These are phyloP conservation scores for Brachyptera risi DNA, from an alignment of 2,888 invertebrate genomes.

Conservation along the genomic window DNA sequence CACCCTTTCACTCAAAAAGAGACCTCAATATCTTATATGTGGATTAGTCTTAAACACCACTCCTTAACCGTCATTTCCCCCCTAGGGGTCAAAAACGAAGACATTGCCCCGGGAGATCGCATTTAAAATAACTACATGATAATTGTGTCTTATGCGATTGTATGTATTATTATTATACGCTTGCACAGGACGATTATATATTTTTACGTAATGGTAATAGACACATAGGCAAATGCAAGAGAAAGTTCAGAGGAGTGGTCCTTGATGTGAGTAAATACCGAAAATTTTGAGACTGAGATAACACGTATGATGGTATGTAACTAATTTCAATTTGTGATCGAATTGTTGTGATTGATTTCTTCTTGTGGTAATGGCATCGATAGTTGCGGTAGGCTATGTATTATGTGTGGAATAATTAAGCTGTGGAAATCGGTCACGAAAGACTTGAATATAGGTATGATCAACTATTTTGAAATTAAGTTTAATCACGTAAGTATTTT, in stretches of 20 bases:
- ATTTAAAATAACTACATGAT: too few species aligned
- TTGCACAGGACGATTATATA: background rate
- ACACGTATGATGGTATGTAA: too few species aligned
- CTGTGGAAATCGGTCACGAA: too few species aligned
- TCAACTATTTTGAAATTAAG: too few species aligned
- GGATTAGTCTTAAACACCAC: background rate
- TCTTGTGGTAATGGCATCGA: too few species aligned
- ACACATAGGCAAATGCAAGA: background rate
- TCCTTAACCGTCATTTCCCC: background rate
- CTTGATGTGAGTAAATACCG: background rate
- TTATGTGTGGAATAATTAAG: too few species aligned
- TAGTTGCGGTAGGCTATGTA: too few species aligned
- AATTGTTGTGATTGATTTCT: too few species aligned
- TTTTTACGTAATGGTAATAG: conserved; percentile 19
- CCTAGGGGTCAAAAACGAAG: background rate
- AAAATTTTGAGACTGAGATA: too few species aligned
- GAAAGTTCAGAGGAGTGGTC: conserved; percentile 11
- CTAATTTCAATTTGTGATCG: too few species aligned
- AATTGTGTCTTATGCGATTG: background rate
- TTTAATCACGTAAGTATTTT: too few species aligned
- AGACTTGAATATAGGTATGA: too few species aligned
- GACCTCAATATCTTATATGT: background rate
- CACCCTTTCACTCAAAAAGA: background rate
- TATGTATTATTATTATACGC: background rate
- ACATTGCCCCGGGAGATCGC: background rate